A percentile compares a stretch with the other conserved stretches of the same genome.
These are phyloP conservation scores for Cheumatopsyche charites DNA, from an alignment of 1,140 invertebrate genomes.

Conservation along the genomic window DNA sequence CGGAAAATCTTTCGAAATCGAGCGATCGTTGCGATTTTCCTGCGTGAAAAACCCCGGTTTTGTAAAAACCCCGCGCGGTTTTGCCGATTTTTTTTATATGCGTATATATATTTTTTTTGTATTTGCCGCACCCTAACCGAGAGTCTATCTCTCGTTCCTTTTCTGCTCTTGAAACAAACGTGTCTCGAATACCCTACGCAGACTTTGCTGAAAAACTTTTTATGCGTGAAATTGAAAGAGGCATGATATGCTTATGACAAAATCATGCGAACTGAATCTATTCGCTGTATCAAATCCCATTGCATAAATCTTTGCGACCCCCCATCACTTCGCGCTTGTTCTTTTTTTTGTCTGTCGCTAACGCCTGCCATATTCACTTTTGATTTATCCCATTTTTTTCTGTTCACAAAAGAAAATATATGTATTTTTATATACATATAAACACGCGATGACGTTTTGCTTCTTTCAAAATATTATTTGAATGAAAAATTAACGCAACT, in stretches of 20 bases:
- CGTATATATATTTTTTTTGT: neutral
- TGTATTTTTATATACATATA: neutral
- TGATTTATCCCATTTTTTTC: constrained; percentile 8
- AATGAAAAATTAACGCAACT: no score
- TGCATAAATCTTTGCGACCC: constrained; percentile 23
- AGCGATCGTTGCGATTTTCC: constrained; percentile 21
- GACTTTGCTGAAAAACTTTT: constrained; percentile 30
- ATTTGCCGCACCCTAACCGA: no score
- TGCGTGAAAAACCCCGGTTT: constrained; percentile 7
- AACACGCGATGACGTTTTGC: neutral
- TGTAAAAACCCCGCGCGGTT: no score
- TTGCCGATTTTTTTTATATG: neutral
- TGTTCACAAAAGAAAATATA: neutral
- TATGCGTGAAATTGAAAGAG: constrained; percentile 34
- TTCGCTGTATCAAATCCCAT: constrained; percentile 25
- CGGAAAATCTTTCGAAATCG: constrained; percentile 18
- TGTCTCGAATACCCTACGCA: constrained; percentile 25
- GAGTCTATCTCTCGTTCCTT: no score
- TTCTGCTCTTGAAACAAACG: constrained; percentile 24
- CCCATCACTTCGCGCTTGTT: neutral
- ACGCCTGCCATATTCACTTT: constrained; percentile 18
- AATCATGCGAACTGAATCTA: constrained; percentile 35
- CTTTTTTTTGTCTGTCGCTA: constrained; percentile 6
- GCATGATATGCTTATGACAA: constrained; percentile 35
- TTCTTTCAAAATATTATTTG: no score